Evolutionary conservation across 1,140 invertebrate genomes (phyloP).

Genomic region (Dendroctonus ponderosae): DNA sequence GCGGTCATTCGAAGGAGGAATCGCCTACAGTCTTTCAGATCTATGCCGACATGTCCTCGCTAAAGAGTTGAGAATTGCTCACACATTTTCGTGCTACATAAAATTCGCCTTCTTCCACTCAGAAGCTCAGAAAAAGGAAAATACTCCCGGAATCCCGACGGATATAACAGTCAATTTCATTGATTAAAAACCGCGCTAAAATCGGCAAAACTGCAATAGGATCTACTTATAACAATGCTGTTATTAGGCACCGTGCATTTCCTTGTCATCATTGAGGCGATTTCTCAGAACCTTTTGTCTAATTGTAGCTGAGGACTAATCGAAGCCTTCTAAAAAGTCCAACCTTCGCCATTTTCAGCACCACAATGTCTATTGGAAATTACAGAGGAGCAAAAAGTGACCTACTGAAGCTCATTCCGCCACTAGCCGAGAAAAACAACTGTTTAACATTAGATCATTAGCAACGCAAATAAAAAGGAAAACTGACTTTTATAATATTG

Average conservation of each 20-base stretch:
- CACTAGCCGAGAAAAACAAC: neutral
- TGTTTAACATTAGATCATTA: constrained; percentile 7
- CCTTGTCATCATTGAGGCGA: too few relatives aligned
- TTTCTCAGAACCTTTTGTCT: too few relatives aligned
- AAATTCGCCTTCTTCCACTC: too few relatives aligned
- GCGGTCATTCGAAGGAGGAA: constrained; percentile 21
- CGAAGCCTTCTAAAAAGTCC: too few relatives aligned
- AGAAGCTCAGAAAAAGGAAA: too few relatives aligned
- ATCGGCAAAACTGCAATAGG: too few relatives aligned
- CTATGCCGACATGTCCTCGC: constrained; percentile 10
- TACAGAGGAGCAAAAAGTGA: constrained; percentile 15
- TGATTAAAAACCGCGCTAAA: too few relatives aligned
- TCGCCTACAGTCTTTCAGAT: constrained; percentile 26
- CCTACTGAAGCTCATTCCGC: constrained; percentile 7
- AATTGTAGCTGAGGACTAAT: too few relatives aligned
- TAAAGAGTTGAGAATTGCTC: constrained; percentile 2
- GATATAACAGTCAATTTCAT: too few relatives aligned
- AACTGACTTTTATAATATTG: constrained; percentile 20
- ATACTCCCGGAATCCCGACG: too few relatives aligned
- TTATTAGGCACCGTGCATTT: too few relatives aligned
- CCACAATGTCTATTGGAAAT: constrained; percentile 1
- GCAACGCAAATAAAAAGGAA: constrained; percentile 19
- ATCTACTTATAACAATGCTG: too few relatives aligned
- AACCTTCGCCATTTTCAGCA: constrained; percentile 7
- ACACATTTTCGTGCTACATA: constrained; percentile 4